phyloP scores from a whole-genome alignment of 1,140 invertebrate species.

The Orius laevigatus region DNA sequence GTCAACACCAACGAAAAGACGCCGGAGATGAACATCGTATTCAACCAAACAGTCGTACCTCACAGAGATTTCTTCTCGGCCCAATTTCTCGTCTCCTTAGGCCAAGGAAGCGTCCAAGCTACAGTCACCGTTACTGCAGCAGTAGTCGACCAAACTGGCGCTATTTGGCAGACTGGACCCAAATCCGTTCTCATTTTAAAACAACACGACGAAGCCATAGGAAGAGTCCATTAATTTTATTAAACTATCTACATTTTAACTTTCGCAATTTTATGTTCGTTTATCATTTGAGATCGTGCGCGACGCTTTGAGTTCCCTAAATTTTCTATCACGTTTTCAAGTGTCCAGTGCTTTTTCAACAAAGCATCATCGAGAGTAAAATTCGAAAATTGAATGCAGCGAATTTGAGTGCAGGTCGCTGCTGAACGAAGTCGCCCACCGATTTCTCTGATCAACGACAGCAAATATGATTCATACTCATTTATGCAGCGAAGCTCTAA shows the following conservation, averaged over 20 bases:
- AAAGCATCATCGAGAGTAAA: constrained; percentile 63
- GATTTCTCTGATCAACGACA: constrained; percentile 56
- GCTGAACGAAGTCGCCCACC: constrained; percentile 57
- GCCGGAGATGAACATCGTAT: not conserved
- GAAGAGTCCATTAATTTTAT: constrained; percentile 7
- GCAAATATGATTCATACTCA: constrained; percentile 59
- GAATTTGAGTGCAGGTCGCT: constrained; percentile 63
- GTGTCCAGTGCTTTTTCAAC: constrained; percentile 64
- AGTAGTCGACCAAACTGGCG: constrained; percentile 51
- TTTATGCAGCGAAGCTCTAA: constrained; percentile 72
- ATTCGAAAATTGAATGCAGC: constrained; percentile 64
- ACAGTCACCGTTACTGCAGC: constrained; percentile 49
- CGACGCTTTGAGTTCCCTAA: constrained; percentile 31
- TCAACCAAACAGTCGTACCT: constrained; percentile 43
- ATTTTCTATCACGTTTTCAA: constrained; percentile 56
- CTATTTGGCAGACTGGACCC: constrained; percentile 59
- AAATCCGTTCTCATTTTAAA: constrained; percentile 47
- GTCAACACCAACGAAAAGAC: constrained; percentile 31
- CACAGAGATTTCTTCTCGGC: constrained; percentile 67
- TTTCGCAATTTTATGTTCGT: too few species aligned
- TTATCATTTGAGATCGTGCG: constrained; percentile 15
- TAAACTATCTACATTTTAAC: too few species aligned
- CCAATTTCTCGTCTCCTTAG: constrained; percentile 49
- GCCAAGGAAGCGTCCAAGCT: constrained; percentile 35
- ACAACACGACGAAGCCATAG: constrained; percentile 42